Conservation (phyloP, 2,113 vertebrate genomes). For the Manacus vitellinus region DNA sequence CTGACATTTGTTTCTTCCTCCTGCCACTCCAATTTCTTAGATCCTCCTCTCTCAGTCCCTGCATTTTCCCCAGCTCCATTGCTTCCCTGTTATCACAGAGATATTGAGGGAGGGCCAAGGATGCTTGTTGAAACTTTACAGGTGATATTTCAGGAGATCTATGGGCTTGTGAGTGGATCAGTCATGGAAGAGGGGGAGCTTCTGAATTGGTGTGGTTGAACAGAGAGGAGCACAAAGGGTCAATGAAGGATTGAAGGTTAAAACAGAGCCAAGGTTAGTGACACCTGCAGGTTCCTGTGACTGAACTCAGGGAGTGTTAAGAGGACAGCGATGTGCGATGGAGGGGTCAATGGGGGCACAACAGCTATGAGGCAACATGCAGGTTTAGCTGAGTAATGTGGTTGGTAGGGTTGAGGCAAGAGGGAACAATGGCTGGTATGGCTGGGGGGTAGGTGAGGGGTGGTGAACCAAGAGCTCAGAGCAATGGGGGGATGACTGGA, state of each 20-base stretch:
- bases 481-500: background rate
- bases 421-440: background rate
- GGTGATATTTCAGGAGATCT: background rate
- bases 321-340: background rate
- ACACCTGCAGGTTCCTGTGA: background rate
- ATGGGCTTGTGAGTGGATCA: accelerated
- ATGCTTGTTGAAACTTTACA: background rate
- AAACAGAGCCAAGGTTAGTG: background rate
- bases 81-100: background rate
- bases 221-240: background rate
- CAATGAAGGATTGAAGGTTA: background rate
- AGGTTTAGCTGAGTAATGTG: background rate
- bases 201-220: background rate
- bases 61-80: background rate
- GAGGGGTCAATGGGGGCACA: background rate
- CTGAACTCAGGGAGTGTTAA: background rate
- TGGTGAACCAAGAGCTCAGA: background rate
- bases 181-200: background rate
- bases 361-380: background rate
- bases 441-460: background rate
- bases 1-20: background rate
- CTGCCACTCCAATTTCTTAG: background rate
- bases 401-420: background rate
- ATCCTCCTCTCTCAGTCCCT: background rate
- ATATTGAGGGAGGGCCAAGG: background rate